Conservation (phyloP, 2,888 invertebrate species). For the Coenonympha arcania region DNA sequence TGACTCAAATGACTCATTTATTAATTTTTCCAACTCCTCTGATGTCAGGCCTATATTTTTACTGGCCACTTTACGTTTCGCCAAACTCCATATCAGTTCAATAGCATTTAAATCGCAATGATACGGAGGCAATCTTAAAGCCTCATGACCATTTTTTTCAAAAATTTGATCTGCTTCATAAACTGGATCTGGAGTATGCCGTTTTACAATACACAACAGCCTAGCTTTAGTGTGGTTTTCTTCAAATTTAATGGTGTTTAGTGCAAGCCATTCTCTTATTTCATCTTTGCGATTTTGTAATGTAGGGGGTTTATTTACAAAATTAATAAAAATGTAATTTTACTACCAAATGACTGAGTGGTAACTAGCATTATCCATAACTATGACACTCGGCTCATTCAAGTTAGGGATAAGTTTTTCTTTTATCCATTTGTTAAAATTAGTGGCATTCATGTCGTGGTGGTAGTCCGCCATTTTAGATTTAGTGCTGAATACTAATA, state of each 20-base stretch:
- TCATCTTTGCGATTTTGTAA: neutral
- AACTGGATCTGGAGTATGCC: neutral
- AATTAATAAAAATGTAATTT: too few relatives aligned
- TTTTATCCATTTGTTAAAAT: neutral
- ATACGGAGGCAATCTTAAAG: neutral
- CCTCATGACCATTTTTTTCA: neutral
- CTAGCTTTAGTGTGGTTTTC: neutral
- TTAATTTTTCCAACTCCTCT: neutral
- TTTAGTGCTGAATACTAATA: conserved; percentile 26
- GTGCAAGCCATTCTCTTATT: neutral
- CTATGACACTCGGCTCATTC: neutral
- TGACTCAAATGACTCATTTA: neutral
- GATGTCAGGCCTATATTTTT: neutral
- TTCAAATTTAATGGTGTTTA: neutral
- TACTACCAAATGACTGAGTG: neutral
- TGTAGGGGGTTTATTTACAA: neutral
- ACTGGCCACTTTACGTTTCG: neutral
- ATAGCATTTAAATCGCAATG: neutral
- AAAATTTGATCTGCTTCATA: neutral
- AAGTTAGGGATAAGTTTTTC: neutral
- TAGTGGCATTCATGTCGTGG: conserved; percentile 27
- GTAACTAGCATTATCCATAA: neutral
- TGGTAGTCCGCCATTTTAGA: conserved; percentile 29
- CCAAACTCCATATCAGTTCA: neutral
- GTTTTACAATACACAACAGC: neutral